Evolutionary conservation across 2,113 vertebrate species (phyloP).

Genomic region (Polypterus bichir): DNA sequence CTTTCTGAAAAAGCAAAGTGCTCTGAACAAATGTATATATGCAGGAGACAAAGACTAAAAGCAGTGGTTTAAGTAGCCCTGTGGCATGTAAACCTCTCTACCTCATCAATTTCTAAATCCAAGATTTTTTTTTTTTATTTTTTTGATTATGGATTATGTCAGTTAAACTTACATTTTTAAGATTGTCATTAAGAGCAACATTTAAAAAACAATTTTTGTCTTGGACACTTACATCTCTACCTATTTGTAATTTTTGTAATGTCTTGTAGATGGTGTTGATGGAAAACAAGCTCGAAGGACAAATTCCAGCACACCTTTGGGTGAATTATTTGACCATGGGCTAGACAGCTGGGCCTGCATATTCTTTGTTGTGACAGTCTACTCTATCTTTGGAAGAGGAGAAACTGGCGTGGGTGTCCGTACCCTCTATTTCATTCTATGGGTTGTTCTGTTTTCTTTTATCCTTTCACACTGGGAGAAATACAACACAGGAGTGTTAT

Average conservation of each 20-base stretch:
- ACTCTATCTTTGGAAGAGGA: slow-evolving; percentile 89
- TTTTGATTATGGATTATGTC: too few species aligned
- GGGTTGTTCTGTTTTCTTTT: slow-evolving; percentile 96
- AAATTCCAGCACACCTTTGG: slow-evolving; percentile 86
- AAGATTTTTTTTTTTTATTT: background rate
- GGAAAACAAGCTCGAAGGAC: slow-evolving; percentile 93
- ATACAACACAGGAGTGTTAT: slow-evolving; percentile 94
- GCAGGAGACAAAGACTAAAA: too few species aligned
- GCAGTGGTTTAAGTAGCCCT: too few species aligned
- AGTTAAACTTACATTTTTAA: too few species aligned
- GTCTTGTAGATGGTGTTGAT: slow-evolving; percentile 75
- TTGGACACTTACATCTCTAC: too few species aligned
- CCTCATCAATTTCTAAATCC: too few species aligned
- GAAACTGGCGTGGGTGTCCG: slow-evolving; percentile 72
- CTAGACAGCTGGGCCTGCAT: slow-evolving; percentile 96
- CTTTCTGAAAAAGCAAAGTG: too few species aligned
- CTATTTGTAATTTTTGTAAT: background rate
- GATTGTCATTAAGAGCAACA: too few species aligned
- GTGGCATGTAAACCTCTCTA: too few species aligned
- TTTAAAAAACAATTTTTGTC: too few species aligned
- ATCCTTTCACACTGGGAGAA: slow-evolving; percentile 98
- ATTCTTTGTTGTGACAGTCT: slow-evolving; percentile 90
- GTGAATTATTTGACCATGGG: slow-evolving; percentile 95
- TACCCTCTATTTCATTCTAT: slow-evolving; percentile 80
- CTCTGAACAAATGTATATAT: too few species aligned